Evolutionary conservation across 2,888 invertebrate species (phyloP), one percentile per base, ranked within the genome.

Genomic region (Rutpela maculata): DNA sequence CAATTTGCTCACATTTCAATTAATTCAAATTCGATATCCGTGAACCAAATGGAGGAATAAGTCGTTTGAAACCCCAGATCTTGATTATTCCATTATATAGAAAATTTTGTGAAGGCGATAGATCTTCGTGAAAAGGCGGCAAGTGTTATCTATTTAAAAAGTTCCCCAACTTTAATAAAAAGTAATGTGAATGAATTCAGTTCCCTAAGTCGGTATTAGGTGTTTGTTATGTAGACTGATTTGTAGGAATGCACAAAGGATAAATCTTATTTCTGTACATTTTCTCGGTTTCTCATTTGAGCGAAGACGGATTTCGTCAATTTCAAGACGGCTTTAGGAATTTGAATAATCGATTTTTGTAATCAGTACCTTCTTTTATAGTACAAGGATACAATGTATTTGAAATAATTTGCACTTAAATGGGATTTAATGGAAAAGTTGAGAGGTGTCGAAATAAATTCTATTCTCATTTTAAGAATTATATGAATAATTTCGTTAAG

Each of bases 161-260:
- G 56, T 22, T 68, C 31, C 22, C 56, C 3, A 55, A 55, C 50
- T 68, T 60, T 62, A 26, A 74, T 57, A 74, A 74, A 74, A 65
- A 57, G 74, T 66, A 74, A 55, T 56, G 57, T 22, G 56, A 74
- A 31, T 50, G 67, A 55, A 74, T 35, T 35, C 19, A 57, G 35
- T 57, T 67, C 59, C 55, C 56, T 74, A 59, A 65, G 57, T 31
- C 67, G 66, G 67, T 66, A 74, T 74, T 66, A 55, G 22, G 67
- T 55, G 74, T 67, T 67, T 66, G 26, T 67, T 55, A 38, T 26
- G 55, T 74, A 65, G 26, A 55, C 74, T 22, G 22, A 74, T 67
- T 74, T 35, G 59, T 71, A 26, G 17, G 26, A 71, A 17, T 60
- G 38, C 43, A 43, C 43, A 15, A 15, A 22, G 17, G 65, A 19